These are phyloP conservation scores for Pangasianodon hypophthalmus DNA, from an alignment of 2,113 vertebrate species.

Conservation along the genomic window DNA sequence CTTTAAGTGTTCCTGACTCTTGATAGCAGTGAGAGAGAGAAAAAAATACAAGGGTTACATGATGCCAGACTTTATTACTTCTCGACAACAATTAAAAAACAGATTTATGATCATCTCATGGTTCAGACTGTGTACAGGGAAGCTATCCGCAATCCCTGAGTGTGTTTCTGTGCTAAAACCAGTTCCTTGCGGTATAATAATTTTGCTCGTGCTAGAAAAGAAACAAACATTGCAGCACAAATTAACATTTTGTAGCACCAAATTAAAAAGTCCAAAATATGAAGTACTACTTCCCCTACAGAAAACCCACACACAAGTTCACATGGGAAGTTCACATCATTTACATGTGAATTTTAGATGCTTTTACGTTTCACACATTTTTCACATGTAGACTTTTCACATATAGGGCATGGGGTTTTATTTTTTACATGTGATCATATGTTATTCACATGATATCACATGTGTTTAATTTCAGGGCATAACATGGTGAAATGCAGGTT, in stretches of 20 bases:
- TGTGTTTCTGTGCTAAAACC: neutral
- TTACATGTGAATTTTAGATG: neutral
- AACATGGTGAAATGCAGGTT: neutral
- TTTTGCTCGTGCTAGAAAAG: neutral
- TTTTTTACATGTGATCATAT: neutral
- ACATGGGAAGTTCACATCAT: neutral
- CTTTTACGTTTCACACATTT: neutral
- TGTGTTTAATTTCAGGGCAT: neutral
- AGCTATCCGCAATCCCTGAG: neutral
- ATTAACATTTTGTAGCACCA: neutral
- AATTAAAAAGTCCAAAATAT: slow-evolving; percentile 1
- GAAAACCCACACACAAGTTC: neutral
- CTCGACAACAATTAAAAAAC: neutral
- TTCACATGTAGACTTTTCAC: neutral
- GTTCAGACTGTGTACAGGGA: neutral
- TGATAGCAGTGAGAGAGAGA: no score
- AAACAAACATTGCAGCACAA: neutral
- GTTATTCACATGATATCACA: neutral
- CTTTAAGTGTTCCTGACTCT: neutral
- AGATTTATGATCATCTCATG: neutral
- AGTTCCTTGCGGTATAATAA: neutral
- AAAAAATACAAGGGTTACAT: neutral
- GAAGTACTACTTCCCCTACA: slow-evolving; percentile 4
- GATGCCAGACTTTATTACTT: neutral
- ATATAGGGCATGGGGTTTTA: neutral